These are phyloP conservation scores for Grallaria varia DNA, from an alignment of 2,113 vertebrate species.

Conservation along the genomic window DNA sequence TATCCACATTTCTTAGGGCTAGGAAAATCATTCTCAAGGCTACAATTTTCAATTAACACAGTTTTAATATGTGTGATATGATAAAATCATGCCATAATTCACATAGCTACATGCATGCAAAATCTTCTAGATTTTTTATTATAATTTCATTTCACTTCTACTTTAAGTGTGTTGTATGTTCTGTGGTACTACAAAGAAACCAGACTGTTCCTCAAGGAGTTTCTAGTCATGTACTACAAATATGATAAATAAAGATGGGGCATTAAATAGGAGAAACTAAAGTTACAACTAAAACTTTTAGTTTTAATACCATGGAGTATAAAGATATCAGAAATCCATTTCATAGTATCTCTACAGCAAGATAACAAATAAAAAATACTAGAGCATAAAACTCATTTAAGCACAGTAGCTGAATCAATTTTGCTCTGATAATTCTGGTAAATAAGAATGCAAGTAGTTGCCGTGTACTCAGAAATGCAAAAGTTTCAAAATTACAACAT, in stretches of 20 bases:
- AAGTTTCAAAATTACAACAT: neutral
- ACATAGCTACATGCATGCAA: neutral
- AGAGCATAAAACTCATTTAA: neutral
- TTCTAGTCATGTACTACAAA: neutral
- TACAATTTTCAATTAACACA: neutral
- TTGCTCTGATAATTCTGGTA: neutral
- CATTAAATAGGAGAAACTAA: neutral
- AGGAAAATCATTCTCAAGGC: neutral
- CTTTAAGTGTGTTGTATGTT: neutral
- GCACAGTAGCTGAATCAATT: neutral
- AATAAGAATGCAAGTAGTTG: neutral
- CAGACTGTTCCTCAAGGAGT: neutral
- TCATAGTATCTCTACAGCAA: neutral
- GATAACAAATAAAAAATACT: neutral
- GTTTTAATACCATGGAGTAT: neutral
- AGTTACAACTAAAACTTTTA: neutral
- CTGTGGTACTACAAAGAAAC: neutral
- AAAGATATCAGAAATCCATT: neutral
- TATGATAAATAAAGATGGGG: neutral
- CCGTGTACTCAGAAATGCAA: neutral
- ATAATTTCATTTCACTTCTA: neutral
- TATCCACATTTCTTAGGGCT: neutral
- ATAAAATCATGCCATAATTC: neutral
- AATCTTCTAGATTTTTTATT: neutral
- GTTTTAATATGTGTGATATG: neutral